These are phyloP conservation scores for Thalassophryne amazonica DNA, from an alignment of 2,797 vertebrate species.

Conservation along the genomic window DNA sequence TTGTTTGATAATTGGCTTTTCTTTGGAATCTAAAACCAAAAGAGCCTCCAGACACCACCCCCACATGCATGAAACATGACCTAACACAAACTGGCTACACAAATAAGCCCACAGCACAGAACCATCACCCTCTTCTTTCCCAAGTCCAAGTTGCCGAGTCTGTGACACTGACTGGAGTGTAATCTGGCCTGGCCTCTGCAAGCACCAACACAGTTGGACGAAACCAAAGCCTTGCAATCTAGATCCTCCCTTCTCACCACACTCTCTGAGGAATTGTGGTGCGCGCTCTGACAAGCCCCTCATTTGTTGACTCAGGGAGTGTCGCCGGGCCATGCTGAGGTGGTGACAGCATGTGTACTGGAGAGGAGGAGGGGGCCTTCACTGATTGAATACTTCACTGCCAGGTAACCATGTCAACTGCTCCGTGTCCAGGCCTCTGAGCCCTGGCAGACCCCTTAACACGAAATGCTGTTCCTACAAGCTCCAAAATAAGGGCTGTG, in stretches of 20 bases:
- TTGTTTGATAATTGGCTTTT: not conserved
- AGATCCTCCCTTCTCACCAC: conserved; percentile 69
- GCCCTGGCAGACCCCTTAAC: conserved; percentile 38
- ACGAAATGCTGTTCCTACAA: conserved; percentile 48
- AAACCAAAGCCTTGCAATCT: conserved; percentile 64
- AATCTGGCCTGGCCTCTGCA: conserved; percentile 26
- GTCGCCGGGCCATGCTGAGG: conserved; percentile 73
- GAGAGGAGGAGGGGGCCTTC: conserved; percentile 37
- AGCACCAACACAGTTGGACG: conserved; percentile 58
- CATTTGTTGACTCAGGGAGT: conserved; percentile 80
- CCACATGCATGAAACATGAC: conserved; percentile 8
- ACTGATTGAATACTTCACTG: conserved; percentile 64
- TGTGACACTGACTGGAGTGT: conserved; percentile 20
- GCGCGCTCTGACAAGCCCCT: conserved; percentile 75
- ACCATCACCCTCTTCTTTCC: conserved; percentile 21
- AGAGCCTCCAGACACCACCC: not conserved
- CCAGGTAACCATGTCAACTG: conserved; percentile 65
- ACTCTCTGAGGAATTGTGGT: conserved; percentile 75
- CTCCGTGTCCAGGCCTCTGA: conserved; percentile 46
- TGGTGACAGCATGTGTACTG: conserved; percentile 69
- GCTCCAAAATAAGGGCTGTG: conserved; percentile 32
- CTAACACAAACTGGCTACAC: conserved; percentile 11
- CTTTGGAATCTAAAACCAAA: conserved; percentile 7
- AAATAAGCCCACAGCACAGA: conserved; percentile 19
- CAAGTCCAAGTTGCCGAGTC: conserved; percentile 9